Conservation (phyloP, 64 coral and sea anemone genomes). For the Stichodactyla mertensii region DNA sequence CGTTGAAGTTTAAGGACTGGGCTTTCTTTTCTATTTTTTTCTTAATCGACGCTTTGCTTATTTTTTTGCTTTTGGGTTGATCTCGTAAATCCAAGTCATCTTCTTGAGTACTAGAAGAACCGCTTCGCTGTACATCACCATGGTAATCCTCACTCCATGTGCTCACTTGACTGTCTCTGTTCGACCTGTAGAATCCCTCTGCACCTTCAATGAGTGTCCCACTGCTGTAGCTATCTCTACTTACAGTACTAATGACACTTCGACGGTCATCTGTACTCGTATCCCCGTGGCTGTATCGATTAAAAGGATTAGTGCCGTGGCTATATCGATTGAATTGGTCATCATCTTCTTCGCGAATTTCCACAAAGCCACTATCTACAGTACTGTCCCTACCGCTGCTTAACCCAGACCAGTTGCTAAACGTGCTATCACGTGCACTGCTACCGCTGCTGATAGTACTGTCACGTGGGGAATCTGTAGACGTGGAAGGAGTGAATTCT, state of each 20-base stretch:
- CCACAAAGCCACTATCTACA: slow-evolving; percentile 11
- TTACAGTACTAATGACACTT: slow-evolving; percentile 24
- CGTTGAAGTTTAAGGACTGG: neutral
- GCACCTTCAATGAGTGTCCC: slow-evolving; percentile 36
- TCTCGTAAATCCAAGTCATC: slow-evolving; percentile 26
- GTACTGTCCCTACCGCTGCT: slow-evolving; percentile 32
- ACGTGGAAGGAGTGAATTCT: neutral
- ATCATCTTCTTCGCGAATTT: slow-evolving; percentile 11
- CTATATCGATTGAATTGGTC: neutral
- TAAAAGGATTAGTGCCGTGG: neutral
- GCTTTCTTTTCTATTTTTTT: neutral
- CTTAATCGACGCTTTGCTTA: neutral
- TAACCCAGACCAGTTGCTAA: slow-evolving; percentile 30
- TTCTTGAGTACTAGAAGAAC: slow-evolving; percentile 50
- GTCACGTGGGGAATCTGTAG: slow-evolving; percentile 3
- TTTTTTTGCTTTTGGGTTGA: neutral
- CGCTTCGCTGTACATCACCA: slow-evolving; percentile 30
- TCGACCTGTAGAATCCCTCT: slow-evolving; percentile 1
- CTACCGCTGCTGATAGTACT: slow-evolving; percentile 56
- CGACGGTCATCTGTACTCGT: slow-evolving; percentile 4
- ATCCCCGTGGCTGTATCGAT: neutral
- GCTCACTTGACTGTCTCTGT: slow-evolving; percentile 51
- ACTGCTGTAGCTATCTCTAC: slow-evolving; percentile 40
- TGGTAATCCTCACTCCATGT: slow-evolving; percentile 23
- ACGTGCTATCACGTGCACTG: slow-evolving; percentile 27